phyloP scores from a whole-genome alignment of 1,140 invertebrate species.

The Platorchestia sp. region DNA sequence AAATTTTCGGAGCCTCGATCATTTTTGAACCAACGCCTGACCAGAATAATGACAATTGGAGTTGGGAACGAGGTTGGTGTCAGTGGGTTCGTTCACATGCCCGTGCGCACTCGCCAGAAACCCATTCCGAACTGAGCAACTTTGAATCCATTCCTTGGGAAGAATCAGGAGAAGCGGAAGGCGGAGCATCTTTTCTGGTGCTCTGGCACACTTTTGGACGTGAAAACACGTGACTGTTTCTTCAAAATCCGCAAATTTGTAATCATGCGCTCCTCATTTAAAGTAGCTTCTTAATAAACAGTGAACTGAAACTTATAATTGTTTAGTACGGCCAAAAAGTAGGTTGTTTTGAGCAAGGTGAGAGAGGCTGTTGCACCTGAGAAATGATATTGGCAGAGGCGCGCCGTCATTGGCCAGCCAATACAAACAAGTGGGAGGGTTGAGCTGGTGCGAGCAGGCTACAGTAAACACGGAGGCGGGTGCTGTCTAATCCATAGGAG shows the following conservation, averaged over 20 bases:
- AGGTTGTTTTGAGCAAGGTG: conserved; percentile 33
- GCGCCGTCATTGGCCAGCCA: neutral
- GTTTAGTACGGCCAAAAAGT: neutral
- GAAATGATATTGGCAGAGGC: neutral
- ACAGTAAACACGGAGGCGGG: conserved; percentile 20
- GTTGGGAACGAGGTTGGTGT: neutral
- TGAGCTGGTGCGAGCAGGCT: neutral
- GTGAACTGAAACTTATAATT: conserved; percentile 35
- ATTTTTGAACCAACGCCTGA: neutral
- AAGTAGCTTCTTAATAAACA: neutral
- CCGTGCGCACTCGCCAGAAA: conserved; percentile 35
- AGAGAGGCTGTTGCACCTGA: conserved; percentile 28
- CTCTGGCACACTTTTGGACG: neutral
- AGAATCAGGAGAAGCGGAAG: neutral
- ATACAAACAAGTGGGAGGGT: conserved; percentile 37
- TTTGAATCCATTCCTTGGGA: neutral
- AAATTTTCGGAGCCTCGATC: neutral
- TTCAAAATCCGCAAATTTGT: conserved; percentile 8
- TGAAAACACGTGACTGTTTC: neutral
- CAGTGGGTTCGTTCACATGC: conserved; percentile 17
- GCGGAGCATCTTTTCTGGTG: neutral
- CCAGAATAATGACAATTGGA: neutral
- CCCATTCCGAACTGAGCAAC: conserved; percentile 42
- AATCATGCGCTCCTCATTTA: conserved; percentile 21
- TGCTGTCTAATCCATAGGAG: neutral